These are phyloP conservation scores for Drosophila sordidapex DNA, from an alignment of 2,888 invertebrate genomes.

Conservation along the genomic window DNA sequence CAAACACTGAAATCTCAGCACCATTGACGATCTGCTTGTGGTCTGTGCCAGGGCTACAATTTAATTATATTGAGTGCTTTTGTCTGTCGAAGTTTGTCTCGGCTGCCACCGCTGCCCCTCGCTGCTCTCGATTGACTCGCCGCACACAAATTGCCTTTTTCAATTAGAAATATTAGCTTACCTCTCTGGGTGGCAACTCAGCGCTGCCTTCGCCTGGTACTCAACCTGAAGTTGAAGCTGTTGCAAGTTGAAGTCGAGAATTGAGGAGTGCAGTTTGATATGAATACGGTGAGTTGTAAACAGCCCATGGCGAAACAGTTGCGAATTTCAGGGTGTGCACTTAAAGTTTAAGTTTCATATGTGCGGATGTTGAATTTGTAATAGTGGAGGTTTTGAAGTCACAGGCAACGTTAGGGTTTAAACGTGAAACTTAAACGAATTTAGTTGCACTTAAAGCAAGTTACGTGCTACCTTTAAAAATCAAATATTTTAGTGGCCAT, in stretches of 20 bases:
- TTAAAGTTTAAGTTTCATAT: background rate
- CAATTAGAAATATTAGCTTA: constrained; percentile 76
- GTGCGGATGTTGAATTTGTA: constrained; percentile 25
- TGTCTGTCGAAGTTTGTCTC: constrained; percentile 52
- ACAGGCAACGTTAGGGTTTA: background rate
- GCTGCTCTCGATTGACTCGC: constrained; percentile 47
- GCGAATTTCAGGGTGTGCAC: constrained; percentile 13
- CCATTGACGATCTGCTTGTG: constrained; percentile 13
- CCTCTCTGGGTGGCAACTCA: constrained; percentile 39
- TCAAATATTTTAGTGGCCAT: background rate
- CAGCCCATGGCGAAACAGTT: constrained; percentile 8
- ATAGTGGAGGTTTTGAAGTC: constrained; percentile 36
- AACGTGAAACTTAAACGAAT: background rate
- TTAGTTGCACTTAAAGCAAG: background rate
- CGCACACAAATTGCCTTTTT: constrained; percentile 78
- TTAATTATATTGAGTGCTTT: constrained; percentile 80
- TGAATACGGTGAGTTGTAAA: background rate
- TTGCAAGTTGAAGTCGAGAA: constrained; percentile 45
- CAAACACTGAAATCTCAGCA: constrained; percentile 43
- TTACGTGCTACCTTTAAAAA: background rate
- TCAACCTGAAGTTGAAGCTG: constrained; percentile 47
- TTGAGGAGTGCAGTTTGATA: constrained; percentile 38
- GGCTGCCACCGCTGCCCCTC: constrained; percentile 15
- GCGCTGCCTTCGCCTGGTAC: constrained; percentile 34
- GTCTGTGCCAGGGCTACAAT: constrained; percentile 49